phyloP scores from a whole-genome alignment of 2,797 vertebrate genomes.

The Steatocranus sp. region DNA sequence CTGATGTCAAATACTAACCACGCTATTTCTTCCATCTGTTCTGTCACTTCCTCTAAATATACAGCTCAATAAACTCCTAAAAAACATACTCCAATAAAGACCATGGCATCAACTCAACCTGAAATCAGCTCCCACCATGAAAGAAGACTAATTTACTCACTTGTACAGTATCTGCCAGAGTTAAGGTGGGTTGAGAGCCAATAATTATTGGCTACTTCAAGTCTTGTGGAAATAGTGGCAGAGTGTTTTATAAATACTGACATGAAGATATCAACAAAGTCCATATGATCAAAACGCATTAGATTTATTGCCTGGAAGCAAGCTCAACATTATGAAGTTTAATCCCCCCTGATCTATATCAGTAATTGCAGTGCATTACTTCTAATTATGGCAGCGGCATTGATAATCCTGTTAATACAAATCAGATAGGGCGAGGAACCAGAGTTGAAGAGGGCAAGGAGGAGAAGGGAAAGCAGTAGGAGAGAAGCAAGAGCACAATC shows the following conservation, averaged over 20 bases:
- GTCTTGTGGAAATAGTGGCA: slow-evolving; percentile 20
- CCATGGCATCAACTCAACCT: slow-evolving; percentile 1
- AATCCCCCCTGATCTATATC: slow-evolving; percentile 73
- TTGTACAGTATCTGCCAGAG: background rate
- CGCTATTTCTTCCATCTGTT: background rate
- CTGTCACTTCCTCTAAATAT: slow-evolving; percentile 7
- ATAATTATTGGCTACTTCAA: slow-evolving; percentile 27
- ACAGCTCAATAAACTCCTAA: slow-evolving; percentile 19
- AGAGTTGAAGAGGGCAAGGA: slow-evolving; percentile 27
- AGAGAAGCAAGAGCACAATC: slow-evolving; percentile 22
- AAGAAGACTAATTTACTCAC: background rate
- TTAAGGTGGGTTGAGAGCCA: slow-evolving; percentile 15
- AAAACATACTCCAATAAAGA: slow-evolving; percentile 5
- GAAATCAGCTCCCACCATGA: background rate
- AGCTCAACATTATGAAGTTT: slow-evolving; percentile 66
- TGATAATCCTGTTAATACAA: slow-evolving; percentile 77
- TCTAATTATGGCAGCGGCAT: slow-evolving; percentile 73
- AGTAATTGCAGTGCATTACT: slow-evolving; percentile 70
- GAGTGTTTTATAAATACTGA: slow-evolving; percentile 38
- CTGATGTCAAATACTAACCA: slow-evolving; percentile 13
- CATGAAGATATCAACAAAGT: slow-evolving; percentile 49
- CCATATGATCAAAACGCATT: slow-evolving; percentile 52
- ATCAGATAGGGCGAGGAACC: slow-evolving; percentile 62
- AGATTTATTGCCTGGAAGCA: slow-evolving; percentile 56
- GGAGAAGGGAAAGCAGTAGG: slow-evolving; percentile 28